A percentile compares a stretch with the other conserved stretches of the same genome.
phyloP scores from a whole-genome alignment of 2,113 vertebrate species.

The Misgurnus mizolepis region DNA sequence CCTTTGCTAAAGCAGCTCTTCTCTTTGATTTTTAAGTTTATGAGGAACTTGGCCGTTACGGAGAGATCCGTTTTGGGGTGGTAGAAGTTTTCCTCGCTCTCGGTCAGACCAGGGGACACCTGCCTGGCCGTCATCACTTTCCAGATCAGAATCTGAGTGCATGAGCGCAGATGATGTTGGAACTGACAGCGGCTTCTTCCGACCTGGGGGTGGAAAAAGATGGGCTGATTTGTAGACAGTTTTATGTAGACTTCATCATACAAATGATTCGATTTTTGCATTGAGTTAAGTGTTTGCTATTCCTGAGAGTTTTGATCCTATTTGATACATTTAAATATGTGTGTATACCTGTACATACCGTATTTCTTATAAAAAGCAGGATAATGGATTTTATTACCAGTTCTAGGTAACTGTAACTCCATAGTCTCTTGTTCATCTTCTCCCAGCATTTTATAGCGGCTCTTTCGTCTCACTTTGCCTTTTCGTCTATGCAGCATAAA shows the following conservation, averaged over 20 bases:
- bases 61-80: slow-evolving; percentile 89
- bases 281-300: not conserved
- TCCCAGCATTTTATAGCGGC: slow-evolving; percentile 94
- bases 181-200: slow-evolving; percentile 79
- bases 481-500: slow-evolving; percentile 76
- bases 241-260: not conserved
- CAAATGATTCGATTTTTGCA: not conserved
- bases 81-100: slow-evolving; percentile 89
- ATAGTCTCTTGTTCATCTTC: slow-evolving; percentile 88
- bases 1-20: slow-evolving; percentile 75
- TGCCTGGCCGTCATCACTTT: slow-evolving; percentile 89
- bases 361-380: not conserved
- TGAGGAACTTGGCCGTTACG: slow-evolving; percentile 85
- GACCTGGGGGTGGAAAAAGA: slow-evolving; percentile 70
- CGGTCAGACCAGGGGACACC: slow-evolving; percentile 88
- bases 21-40: slow-evolving; percentile 81
- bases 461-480: slow-evolving; percentile 90
- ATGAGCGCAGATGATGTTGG: slow-evolving; percentile 90
- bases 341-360: too few species aligned
- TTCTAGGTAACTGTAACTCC: slow-evolving; percentile 85
- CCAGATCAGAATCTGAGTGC: slow-evolving; percentile 94
- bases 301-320: too few species aligned
- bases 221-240: not conserved
- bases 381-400: slow-evolving; percentile 70
- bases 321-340: too few species aligned